Evolutionary conservation across 2,888 invertebrate genomes (phyloP), one percentile per base, ranked within the genome.

Genomic region (Hydraecia micacea): DNA sequence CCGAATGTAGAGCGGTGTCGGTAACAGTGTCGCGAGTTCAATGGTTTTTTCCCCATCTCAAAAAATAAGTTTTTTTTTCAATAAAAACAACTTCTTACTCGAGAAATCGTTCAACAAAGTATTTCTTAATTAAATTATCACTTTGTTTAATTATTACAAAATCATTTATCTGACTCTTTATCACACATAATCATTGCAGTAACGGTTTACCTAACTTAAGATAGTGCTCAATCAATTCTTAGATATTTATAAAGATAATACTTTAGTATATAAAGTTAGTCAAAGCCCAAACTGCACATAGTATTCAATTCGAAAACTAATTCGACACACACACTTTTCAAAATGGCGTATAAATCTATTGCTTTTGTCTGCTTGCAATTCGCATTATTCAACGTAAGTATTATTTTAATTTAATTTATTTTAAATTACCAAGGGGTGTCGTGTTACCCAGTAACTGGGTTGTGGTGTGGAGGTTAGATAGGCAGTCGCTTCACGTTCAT

Each of bases 351-450:
- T 1, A 89, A 87, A 77, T 25, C 79, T 0, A 1, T 87, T 39
- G 78, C 73, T 9, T 46, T 86, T 25, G 36, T 86, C 25, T 88
- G 85, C 72, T 55, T 89, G 5, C 86, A 86, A 71, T 62, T 88
- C 0, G 79, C 79, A 11, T 28, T 88, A 55, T 75, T 88, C 42
- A 87, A 84, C 76, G 88, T 88, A 76, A 88, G 88, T 88, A 73
- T 39, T 39, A 39, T 52, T 75, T 42, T 0, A n/a, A n/a, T 36
- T 36, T 36, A 3, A 36, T 39, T 39, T 39, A 39, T 39, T 39
- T 39, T 39, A 0, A 39, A 39, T 39, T 39, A 39, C 9, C 39
- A 39, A 39, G 39, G 7, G 0, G 8, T 39, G 2, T 70, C 0
- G 8, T 60, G 39, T n/a, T 70, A 39, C 7, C 11, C 21, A 60